These are phyloP conservation scores for Parthenolecanium corni DNA, from an alignment of 2,888 invertebrate species.

Conservation along the genomic window DNA sequence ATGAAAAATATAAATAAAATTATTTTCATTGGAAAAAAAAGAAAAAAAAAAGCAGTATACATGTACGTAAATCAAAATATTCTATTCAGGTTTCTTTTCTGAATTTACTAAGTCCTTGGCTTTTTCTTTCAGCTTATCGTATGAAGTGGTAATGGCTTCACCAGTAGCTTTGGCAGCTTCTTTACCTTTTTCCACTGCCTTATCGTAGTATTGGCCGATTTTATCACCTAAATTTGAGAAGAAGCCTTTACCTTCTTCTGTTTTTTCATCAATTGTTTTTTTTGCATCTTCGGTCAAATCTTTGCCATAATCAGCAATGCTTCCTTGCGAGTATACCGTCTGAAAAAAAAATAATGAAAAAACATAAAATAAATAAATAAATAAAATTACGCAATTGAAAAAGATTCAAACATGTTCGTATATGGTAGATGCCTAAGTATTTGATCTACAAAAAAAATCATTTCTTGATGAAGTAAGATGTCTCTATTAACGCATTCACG, in stretches of 20 bases:
- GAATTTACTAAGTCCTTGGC: conserved; percentile 13
- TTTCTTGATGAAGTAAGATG: no score
- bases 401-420: no score
- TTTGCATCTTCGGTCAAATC: not conserved
- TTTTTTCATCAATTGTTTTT: not conserved
- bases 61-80: not conserved
- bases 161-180: conserved; percentile 9
- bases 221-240: conserved; percentile 11
- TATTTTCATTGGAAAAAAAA: not conserved
- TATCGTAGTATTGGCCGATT: conserved; percentile 13
- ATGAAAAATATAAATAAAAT: conserved; percentile 4
- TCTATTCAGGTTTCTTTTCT: not conserved
- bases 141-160: not conserved
- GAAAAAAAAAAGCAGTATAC: not conserved
- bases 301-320: not conserved
- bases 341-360: no score
- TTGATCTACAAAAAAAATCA: no score
- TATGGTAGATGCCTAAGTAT: no score
- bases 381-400: no score
- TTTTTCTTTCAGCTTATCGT: conserved; percentile 20
- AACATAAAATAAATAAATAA: no score
- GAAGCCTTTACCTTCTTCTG: not conserved
- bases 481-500: no score
- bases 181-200: conserved; percentile 17
- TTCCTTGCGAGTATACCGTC: not conserved